Evolutionary conservation across 2,797 vertebrate genomes (phyloP), one percentile per base, ranked within the genome.

Genomic region (Characodon lateralis): DNA sequence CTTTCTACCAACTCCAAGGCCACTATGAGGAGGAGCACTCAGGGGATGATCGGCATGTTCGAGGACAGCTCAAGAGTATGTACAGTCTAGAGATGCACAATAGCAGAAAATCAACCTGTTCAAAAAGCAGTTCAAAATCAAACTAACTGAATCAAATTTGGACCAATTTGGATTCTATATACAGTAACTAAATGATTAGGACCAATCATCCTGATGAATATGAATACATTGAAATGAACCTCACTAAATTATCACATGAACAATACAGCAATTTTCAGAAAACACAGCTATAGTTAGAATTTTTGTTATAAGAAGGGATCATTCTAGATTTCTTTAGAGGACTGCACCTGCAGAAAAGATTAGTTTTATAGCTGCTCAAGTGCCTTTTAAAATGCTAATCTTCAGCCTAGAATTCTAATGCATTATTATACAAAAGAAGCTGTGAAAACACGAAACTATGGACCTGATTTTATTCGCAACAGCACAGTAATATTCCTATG

Each of bases 21-120:
- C 98, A 99, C 92, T 99, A 98, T 68, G 98, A 99, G 72, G 97
- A 98, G 59, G 97, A 98, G 88, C 98, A 99, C 88, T 95, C 96
- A 0, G 94, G 95, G 26, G 98, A 99, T 20, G 97, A 99, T 76
- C 91, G 95, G 9, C 97, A 98, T 59, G 97, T 99, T 72, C 92
- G 88, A 80, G 97, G 96, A 0, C 98, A 99, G 87, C 94, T 99
- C 58, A 97, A 95, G 94, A 99, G 98, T 99, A 91, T 94, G 97
- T 73, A 28, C 1, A 20, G 7, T 72, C 22, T 20, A 48, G 6
- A 39, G 53, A 28, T 53, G 26, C 28, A 53, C 31, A 39, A 22
- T 50, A 16, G 20, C 26, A 74, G 56, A 74, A 31, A 31, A 72
- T 50, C 26, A 35, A 35, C 4, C 35, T 35, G 35, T 35, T 31